Base-by-base conservation (phyloP, 2,888 invertebrate species). In the Dromius quadrimaculatus region DNA sequence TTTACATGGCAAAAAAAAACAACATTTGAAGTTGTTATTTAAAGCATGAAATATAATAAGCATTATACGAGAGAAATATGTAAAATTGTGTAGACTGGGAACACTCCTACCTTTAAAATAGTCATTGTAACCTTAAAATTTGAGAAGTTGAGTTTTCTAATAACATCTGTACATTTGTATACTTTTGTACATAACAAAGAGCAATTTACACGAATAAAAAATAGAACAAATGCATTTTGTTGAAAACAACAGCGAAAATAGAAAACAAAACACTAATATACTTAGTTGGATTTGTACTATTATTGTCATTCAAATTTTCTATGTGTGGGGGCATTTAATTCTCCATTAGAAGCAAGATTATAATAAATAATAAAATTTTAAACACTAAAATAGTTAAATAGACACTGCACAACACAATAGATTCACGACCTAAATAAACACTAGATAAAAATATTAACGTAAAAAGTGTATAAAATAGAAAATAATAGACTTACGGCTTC, bases 401-500 rank as follows among this genome's bases (percentile, higher is more conserved):
- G 23, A 36, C 45, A 2, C 41, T 62, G 22, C 20, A 57, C n/a
- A n/a, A n/a, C 57, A 62, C 61, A 62, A 70, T 50, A 62, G 61
- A 36, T 47, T 34, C 70, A 70, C 70, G 70, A 70, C 70, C 70
- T 70, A 70, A 61, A 70, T 70, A 62, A 70, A 70, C 70, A 70
- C 47, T 59, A 59, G 8, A n/a, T 32, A 32, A 28, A 47, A 32
- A 65, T 66, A 57, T 66, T 36, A 38, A 61, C 17, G 36, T 11
- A 22, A 41, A 50, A 43, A 38, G 50, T 43, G 65, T 38, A 45
- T 28, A 34, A 43, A 34, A 73, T 28, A 72, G 72, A 71, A 64
- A 69, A 66, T 59, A 41, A 45, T 66, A 54, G 22, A 80, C 82
- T 82, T 81, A 82, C 82, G 81, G 79, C 81, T 81, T 78, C 80